Evolutionary conservation across 1,140 invertebrate genomes (phyloP), one percentile per base, ranked within the genome.

Genomic region (Psix sp.): DNA sequence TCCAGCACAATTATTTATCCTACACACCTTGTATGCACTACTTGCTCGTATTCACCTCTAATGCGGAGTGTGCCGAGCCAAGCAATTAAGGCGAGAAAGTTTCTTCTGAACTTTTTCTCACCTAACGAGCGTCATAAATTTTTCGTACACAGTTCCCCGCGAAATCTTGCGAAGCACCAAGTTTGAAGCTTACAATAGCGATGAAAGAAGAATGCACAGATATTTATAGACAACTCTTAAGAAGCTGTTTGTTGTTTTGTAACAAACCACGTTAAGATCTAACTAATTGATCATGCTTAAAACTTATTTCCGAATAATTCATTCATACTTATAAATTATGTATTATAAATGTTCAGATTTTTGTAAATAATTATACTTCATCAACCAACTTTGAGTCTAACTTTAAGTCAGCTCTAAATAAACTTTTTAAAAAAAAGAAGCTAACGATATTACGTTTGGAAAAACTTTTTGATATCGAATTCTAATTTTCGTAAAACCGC

Each of bases 51-150:
- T 68, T 60, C 67, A 51, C 59, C 46, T 75, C 70, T 72, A 73
- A 72, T 65, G 63, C 48, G 66, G 51, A 67, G 52, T 46, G 66
- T 73, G 52, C 62, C 42, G 56, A 71, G 65, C 73, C 72, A 74
- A 82, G 82, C 79, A 84, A 84, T 84, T 83, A 84, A 80, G 80
- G 77, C 63, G 74, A 72, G 72, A 80, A 82, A 82, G 39, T 83
- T 82, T 77, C 76, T 76, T 78, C 80, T 54, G 24, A 83, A 83
- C 78, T 80, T 81, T 83, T 81, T 80, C 79, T 67, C 77, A 74
- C 77, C 83, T 84, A 84, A 84, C 81, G 84, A 84, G 82, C 73
- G 74, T 81, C 82, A 84, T 85, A 85, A 85, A 85, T 85, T 84
- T 83, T 81, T 82, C 81, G 82, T 77, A 76, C 80, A 62, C 71